These are phyloP conservation scores for Burhinus oedicnemus DNA, from an alignment of 2,113 vertebrate genomes.

Conservation along the genomic window DNA sequence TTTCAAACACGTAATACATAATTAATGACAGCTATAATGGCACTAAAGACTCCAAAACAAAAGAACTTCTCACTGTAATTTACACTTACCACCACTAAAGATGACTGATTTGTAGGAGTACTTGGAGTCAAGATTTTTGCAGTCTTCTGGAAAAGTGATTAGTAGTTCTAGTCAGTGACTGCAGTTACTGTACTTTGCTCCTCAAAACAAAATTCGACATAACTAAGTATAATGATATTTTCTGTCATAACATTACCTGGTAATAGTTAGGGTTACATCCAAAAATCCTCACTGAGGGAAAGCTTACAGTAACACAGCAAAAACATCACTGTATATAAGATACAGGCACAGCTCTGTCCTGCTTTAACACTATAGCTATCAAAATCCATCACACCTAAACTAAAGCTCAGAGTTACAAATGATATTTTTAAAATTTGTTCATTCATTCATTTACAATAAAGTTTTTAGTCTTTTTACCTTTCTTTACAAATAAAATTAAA, in stretches of 20 bases:
- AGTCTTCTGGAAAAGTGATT: background rate
- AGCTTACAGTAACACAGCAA: background rate
- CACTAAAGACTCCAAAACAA: conserved; percentile 31
- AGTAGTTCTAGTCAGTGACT: background rate
- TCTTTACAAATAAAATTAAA: background rate
- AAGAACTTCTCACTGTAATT: conserved; percentile 31
- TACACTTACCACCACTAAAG: background rate
- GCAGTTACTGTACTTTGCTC: background rate
- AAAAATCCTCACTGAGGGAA: background rate
- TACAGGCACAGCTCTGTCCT: background rate
- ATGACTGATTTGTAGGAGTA: background rate
- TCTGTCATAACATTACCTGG: background rate
- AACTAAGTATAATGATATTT: background rate
- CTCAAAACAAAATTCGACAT: background rate
- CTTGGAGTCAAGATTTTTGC: conserved; percentile 4
- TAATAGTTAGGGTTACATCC: background rate
- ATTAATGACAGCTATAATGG: conserved; percentile 52
- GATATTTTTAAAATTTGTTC: background rate
- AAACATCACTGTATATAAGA: background rate
- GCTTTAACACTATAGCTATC: background rate
- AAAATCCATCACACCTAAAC: background rate
- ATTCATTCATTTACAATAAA: background rate
- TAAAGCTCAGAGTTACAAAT: background rate
- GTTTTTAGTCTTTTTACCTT: background rate
- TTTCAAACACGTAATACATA: conserved; percentile 53